Base-by-base conservation (phyloP, 1,140 invertebrate genomes). In the Sinella curviseta region DNA sequence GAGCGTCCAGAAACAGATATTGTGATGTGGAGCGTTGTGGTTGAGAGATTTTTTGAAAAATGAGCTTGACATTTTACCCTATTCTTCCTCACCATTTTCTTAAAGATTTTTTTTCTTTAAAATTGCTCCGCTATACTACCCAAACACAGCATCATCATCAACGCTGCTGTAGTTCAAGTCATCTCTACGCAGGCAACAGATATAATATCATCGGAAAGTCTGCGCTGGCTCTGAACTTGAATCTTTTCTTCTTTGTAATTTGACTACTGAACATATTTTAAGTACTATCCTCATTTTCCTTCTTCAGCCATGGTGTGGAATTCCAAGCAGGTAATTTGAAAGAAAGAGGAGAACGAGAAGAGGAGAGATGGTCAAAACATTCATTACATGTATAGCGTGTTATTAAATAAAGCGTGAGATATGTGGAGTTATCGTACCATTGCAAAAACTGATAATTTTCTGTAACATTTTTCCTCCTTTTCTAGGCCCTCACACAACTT, bases 21-120 rank as follows among this genome's bases (percentile, higher is more conserved):
- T 12, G 20, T 12, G 20, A 70, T 24, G 8, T 12, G n/a, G 31
- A 14, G 57, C 4, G 57, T 31, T 33, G 65, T 70, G 65, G 65
- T 70, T 70, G 65, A 70, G 65, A 24, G 65, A 70, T 70, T 70
- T 70, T 70, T 70, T 70, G 65, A 70, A 24, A 70, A 70, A 70
- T 70, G 65, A 70, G 65, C 65, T 24, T 70, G 65, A 70, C 65
- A 70, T 70, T 70, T 33, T 31, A 30, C 31, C 31, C 14, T 33
- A 3, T 24, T 31, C 65, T 70, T 70, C 31, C 24, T 70, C 24
- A 30, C n/a, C n/a, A n/a, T n/a, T n/a, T n/a, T n/a, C n/a, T n/a
- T n/a, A n/a, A n/a, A n/a, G n/a, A n/a, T n/a, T n/a, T n/a, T 65
- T 12, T 26, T 8, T 8, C 24, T n/a, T 65, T 65, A 26, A n/a